Conservation (phyloP, 2,797 vertebrate species). For the Sebastes hubbsi region DNA sequence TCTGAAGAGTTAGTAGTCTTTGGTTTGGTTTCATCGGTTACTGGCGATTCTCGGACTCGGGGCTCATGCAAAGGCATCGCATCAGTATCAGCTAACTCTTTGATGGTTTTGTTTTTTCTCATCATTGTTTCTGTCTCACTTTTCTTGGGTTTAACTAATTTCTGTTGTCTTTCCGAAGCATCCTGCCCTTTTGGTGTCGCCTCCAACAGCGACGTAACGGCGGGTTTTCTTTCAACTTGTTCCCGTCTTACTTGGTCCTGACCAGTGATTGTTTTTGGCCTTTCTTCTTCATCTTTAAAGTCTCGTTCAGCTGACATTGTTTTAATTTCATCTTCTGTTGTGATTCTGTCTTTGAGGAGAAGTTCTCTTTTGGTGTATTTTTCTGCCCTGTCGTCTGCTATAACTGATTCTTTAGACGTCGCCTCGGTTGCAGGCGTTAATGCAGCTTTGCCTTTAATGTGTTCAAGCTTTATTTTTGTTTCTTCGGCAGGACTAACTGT, state of each 20-base stretch:
- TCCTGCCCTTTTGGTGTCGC: background rate
- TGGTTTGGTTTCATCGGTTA: conserved; percentile 55
- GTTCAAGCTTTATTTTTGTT: background rate
- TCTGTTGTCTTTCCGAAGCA: background rate
- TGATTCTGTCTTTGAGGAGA: background rate
- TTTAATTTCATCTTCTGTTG: background rate
- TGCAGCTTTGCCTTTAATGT: background rate
- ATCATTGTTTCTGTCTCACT: background rate
- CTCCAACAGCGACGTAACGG: background rate
- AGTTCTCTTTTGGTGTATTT: background rate
- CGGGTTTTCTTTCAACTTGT: background rate
- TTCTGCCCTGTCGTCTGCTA: background rate
- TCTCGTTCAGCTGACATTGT: background rate
- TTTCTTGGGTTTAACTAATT: background rate
- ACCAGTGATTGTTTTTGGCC: background rate
- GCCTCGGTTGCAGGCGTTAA: background rate
- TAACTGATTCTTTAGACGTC: background rate
- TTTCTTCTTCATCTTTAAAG: background rate
- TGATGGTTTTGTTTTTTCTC: background rate
- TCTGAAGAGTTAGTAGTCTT: background rate
- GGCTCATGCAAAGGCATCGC: background rate
- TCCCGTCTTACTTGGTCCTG: background rate
- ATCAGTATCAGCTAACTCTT: background rate
- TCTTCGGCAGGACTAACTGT: background rate
- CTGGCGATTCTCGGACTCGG: conserved; percentile 51